phyloP scores from a whole-genome alignment of 2,797 vertebrate genomes.

The Hyperoplus lanceolatus region DNA sequence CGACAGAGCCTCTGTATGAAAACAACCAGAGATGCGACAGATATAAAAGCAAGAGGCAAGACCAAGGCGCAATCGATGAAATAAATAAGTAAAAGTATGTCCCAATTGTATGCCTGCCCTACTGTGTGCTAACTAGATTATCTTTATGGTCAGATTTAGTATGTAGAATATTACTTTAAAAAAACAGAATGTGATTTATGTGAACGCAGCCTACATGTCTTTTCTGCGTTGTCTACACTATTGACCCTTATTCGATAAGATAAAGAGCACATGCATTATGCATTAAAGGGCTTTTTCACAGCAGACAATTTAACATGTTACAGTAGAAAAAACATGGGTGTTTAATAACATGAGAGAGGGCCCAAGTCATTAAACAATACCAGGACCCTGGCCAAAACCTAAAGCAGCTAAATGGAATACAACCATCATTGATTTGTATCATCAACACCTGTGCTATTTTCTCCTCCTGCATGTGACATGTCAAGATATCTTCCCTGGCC shows the following conservation, averaged over 20 bases:
- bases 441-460: neutral
- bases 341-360: neutral
- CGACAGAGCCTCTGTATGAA: too few species aligned
- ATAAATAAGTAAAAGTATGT: too few species aligned
- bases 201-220: neutral
- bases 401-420: constrained; percentile 7
- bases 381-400: neutral
- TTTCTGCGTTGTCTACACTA: neutral
- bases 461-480: neutral
- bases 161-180: too few species aligned
- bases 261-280: neutral
- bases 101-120: too few species aligned
- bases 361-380: neutral
- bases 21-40: too few species aligned
- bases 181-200: too few species aligned
- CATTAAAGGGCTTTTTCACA: neutral
- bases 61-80: too few species aligned
- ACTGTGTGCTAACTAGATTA: too few species aligned
- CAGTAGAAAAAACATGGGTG: neutral
- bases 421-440: neutral
- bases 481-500: neutral
- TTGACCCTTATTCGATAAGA: neutral
- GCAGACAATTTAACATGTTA: neutral
- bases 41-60: too few species aligned
- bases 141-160: too few species aligned